A percentile compares a stretch with the other conserved stretches of the same genome.
These are phyloP conservation scores for Limonius californicus DNA, from an alignment of 1,140 invertebrate species.

Conservation along the genomic window DNA sequence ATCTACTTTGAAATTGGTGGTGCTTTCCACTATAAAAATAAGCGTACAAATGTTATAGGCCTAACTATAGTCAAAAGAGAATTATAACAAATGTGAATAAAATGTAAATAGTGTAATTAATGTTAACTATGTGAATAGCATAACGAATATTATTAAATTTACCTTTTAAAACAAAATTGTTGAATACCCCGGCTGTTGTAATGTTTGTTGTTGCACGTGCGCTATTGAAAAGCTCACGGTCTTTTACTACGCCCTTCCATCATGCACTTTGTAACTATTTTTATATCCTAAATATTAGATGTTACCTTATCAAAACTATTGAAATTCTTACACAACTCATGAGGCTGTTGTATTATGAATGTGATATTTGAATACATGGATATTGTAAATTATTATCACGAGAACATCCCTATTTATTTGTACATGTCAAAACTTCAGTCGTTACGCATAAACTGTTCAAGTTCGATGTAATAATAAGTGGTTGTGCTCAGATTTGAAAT, in stretches of 20 bases:
- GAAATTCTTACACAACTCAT: constrained; percentile 33
- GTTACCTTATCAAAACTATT: constrained; percentile 29
- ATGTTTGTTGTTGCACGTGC: constrained; percentile 32
- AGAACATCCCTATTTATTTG: constrained; percentile 38
- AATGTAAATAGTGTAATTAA: constrained; percentile 27
- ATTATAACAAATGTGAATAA: constrained; percentile 17
- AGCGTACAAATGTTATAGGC: constrained; percentile 34
- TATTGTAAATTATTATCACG: constrained; percentile 39
- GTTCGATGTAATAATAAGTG: constrained; percentile 34
- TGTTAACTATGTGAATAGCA: constrained; percentile 27
- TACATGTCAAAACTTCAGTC: constrained; percentile 33
- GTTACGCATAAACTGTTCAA: constrained; percentile 33
- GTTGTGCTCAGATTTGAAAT: constrained; percentile 33
- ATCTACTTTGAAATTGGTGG: constrained; percentile 16
- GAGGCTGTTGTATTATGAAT: constrained; percentile 45
- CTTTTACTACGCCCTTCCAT: constrained; percentile 28
- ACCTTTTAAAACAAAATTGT: constrained; percentile 27
- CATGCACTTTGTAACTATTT: constrained; percentile 32
- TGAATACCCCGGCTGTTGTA: constrained; percentile 28
- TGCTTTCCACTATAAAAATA: constrained; percentile 29
- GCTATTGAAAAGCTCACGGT: constrained; percentile 18
- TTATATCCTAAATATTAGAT: constrained; percentile 32
- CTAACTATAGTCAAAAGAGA: constrained; percentile 24
- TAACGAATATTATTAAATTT: constrained; percentile 26
- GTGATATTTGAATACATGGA: constrained; percentile 46